Percentiles rank a stretch among this genome's conserved stretches.
phyloP scores from a whole-genome alignment of 1,140 invertebrate species.

The Diabrotica undecimpunctata region DNA sequence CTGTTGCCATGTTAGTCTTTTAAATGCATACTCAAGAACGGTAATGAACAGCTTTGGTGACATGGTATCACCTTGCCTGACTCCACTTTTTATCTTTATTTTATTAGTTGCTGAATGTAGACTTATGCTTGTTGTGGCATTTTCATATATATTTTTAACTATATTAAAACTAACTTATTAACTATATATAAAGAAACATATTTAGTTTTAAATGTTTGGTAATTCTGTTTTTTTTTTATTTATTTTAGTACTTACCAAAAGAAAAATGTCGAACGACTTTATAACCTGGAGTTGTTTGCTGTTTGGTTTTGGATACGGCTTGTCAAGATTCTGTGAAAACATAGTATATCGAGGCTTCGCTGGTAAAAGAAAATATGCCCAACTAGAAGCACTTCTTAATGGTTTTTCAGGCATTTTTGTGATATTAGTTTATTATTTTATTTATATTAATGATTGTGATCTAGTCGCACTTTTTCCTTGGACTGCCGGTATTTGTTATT shows the following conservation, averaged over 20 bases:
- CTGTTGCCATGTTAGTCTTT: no score
- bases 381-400: conserved; percentile 29
- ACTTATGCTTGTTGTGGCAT: no score
- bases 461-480: conserved; percentile 11
- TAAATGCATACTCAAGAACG: no score
- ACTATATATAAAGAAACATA: no score
- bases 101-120: no score
- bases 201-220: no score
- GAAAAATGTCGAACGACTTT: conserved; percentile 31
- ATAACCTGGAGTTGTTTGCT: conserved; percentile 34
- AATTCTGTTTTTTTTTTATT: no score
- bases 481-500: conserved; percentile 22
- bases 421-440: conserved; percentile 36
- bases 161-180: no score
- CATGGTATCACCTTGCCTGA: no score
- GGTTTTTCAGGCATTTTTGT: conserved; percentile 29
- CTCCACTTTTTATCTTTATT: no score
- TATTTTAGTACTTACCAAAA: conserved; percentile 29
- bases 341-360: conserved; percentile 28
- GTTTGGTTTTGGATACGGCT: conserved; percentile 37
- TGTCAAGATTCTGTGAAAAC: conserved; percentile 29
- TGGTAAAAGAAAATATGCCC: conserved; percentile 29
- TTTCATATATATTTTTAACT: no score
- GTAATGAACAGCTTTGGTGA: no score
- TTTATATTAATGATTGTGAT: conserved; percentile 30